Evolutionary conservation across 2,888 invertebrate genomes (phyloP), one percentile per base, ranked within the genome.

Genomic region (Aproaerema taeniolella): DNA sequence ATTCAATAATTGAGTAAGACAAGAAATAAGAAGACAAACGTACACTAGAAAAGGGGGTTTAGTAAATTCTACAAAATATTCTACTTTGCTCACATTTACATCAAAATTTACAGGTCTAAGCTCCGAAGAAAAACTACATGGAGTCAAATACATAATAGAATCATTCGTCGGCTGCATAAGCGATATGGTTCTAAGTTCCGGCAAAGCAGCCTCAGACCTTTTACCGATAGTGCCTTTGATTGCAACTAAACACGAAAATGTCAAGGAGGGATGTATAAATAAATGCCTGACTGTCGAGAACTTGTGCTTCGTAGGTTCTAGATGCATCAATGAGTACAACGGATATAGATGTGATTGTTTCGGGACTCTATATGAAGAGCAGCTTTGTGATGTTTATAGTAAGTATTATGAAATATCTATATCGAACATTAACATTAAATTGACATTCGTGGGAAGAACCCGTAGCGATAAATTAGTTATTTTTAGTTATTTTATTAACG

Each of bases 121-220:
- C 61, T 95, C 95, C 1, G 95, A 95, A 76, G 95, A 96, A 72
- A 91, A 93, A 67, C 88, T 95, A 15, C 94, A 96, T 67, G 95
- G 95, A 39, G 95, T 96, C 0, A 95, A 95, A 79, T 96, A 96
- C 70, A 95, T 96, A 44, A 96, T 96, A 55, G 95, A 95, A 80
- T 95, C 95, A 5, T 96, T 96, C 70, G 95, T 96, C 16, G 96
- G 96, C 2, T 97, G 96, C 66, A 95, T 97, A 54, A 92, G 94
- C 58, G 93, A 96, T 59, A 93, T 97, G 79, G 92, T 94, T 5
- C 80, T 96, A 15, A 93, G 94, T 70, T 94, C 95, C 1, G 95
- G 95, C 2, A 94, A 94, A 74, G 94, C 95, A 1, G 94, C 95
- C 1, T 94, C 93, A 32, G 93, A 94, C 70, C 87, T 95, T 20